Conservation (phyloP, 2,113 vertebrate genomes). For the Aplodontia rufa region DNA sequence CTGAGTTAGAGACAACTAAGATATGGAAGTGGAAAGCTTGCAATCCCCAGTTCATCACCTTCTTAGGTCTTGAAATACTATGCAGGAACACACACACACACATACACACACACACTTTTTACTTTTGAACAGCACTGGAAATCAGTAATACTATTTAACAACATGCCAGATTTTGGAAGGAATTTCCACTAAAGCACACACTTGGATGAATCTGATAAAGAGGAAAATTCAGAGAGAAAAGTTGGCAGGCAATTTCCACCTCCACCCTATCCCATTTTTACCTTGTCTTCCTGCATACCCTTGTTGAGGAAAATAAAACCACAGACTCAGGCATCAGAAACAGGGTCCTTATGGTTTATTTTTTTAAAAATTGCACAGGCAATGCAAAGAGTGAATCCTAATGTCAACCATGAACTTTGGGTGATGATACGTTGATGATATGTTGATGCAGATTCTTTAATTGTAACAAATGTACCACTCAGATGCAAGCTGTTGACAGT, state of each 20-base stretch:
- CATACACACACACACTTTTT: background rate
- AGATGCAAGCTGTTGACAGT: too few relatives aligned
- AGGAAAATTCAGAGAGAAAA: background rate
- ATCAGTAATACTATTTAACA: background rate
- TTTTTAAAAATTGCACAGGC: background rate
- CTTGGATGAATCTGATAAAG: background rate
- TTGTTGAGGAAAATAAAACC: background rate
- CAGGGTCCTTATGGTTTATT: background rate
- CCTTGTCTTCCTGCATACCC: background rate
- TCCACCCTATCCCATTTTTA: background rate
- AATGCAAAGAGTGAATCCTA: background rate
- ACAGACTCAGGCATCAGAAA: background rate
- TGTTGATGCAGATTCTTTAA: rapidly evolving
- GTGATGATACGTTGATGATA: too few relatives aligned
- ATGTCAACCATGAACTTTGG: background rate
- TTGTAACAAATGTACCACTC: background rate
- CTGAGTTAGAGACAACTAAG: background rate
- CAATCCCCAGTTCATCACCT: too few relatives aligned
- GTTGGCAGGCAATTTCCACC: background rate
- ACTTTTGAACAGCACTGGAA: background rate
- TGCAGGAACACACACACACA: background rate
- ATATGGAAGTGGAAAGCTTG: background rate
- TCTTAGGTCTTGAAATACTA: background rate
- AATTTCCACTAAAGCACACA: background rate
- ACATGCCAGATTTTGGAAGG: background rate